Evolutionary conservation across 2,797 vertebrate genomes (phyloP), one percentile per base, ranked within the genome.

Genomic region (Enoplosus armatus): DNA sequence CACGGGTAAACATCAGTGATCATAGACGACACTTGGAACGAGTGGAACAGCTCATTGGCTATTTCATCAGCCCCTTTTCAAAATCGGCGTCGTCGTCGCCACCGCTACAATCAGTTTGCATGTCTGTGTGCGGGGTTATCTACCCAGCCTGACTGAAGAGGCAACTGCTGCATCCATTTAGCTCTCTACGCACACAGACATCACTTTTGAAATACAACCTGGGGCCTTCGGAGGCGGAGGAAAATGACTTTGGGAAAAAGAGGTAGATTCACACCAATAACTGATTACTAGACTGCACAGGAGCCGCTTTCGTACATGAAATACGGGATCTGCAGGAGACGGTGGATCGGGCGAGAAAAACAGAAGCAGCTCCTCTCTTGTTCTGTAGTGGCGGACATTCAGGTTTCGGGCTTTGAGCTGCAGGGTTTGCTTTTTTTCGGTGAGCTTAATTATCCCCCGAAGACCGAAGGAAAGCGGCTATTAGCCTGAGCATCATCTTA

Each of bases 401-500:
- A 68, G 54, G 59, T 76, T 77, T 77, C 47, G 58, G 54, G 68
- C 37, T 78, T 58, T 31, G 55, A 65, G 62, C 41, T 62, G 41
- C 59, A 24, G 48, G 59, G 53, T 62, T n/a, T n/a, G n/a, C n/a
- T n/a, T n/a, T n/a, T n/a, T 77, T 53, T 54, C 43, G 33, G 39
- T 26, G 6, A 10, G 31, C 37, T n/a, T 78, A 74, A 85, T 80
- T 71, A 75, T 43, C 43, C 53, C 64, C 51, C 3, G 24, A 53
- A 64, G 48, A 14, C 39, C 20, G n/a, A 4, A 27, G 9, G 29
- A 39, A 22, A 50, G 66, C 2, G 18, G 47, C 39, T 77, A 48
- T 65, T n/a, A 39, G n/a, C n/a, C n/a, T n/a, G n/a, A n/a, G 51
- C 6, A 54, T 50, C 54, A 65, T 60, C 54, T 63, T 59, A 18